A percentile compares a stretch with the other conserved stretches of the same genome.
Conservation (phyloP, 1,140 invertebrate genomes). For the Drosophila ercepeae region DNA sequence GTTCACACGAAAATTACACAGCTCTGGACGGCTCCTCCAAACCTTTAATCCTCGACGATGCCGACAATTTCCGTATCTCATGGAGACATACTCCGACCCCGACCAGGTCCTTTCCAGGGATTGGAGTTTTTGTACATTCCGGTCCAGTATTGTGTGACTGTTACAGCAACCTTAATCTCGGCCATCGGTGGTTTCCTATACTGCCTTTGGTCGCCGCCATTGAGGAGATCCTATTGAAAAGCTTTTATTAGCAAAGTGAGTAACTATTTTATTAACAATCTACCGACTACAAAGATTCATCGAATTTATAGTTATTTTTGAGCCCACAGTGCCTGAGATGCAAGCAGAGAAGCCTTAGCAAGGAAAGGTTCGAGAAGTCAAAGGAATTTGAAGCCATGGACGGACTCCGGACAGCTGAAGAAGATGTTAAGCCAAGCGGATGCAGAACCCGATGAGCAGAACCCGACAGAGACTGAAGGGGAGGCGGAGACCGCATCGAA, state of each 20-base stretch:
- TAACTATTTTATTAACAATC: not conserved
- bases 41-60: not conserved
- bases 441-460: slow-evolving; percentile 15
- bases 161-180: slow-evolving; percentile 15
- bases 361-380: slow-evolving; percentile 37
- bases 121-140: slow-evolving; percentile 24
- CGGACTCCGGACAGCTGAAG: slow-evolving; percentile 34
- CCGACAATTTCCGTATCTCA: slow-evolving; percentile 8
- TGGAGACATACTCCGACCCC: not conserved
- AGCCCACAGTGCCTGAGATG: slow-evolving; percentile 24
- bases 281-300: too few relatives aligned
- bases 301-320: too few relatives aligned
- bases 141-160: slow-evolving; percentile 12
- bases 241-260: not conserved
- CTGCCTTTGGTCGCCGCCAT: slow-evolving; percentile 28
- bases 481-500: slow-evolving; percentile 1
- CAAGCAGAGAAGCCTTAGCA: slow-evolving; percentile 22
- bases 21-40: not conserved
- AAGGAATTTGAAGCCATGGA: slow-evolving; percentile 34
- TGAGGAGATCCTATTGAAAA: slow-evolving; percentile 9
- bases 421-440: slow-evolving; percentile 48
- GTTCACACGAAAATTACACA: not conserved
- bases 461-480: not conserved
- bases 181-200: slow-evolving; percentile 9
- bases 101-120: slow-evolving; percentile 6